Conservation (phyloP, 2,888 invertebrate genomes). For the Crematogaster levior region DNA sequence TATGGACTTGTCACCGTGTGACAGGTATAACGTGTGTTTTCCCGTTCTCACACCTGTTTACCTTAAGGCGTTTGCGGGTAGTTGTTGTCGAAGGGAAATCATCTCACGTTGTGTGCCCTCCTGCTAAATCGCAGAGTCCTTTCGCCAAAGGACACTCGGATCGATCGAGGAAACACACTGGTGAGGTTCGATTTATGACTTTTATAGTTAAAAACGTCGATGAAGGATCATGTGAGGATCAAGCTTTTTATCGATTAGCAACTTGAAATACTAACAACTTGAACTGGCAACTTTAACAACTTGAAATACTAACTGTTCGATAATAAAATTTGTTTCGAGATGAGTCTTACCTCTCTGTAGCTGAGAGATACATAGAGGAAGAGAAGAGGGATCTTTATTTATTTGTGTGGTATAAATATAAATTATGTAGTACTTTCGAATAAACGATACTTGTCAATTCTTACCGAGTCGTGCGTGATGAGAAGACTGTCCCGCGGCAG, state of each 20-base stretch:
- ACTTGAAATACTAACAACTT: background rate
- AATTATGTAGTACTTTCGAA: background rate
- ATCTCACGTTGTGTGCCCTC: conserved; percentile 24
- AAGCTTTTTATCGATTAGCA: no score
- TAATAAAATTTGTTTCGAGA: background rate
- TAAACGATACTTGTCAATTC: background rate
- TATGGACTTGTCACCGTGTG: conserved; percentile 58
- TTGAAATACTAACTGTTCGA: no score
- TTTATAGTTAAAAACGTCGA: background rate
- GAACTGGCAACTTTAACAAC: no score
- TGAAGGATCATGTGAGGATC: background rate
- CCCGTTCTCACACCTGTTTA: conserved; percentile 66
- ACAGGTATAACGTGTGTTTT: conserved; percentile 66
- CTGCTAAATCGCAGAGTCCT: conserved; percentile 46
- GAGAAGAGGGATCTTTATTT: no score
- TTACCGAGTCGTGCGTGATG: background rate
- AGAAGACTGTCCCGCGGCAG: background rate
- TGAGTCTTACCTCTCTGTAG: background rate
- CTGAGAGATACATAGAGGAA: background rate
- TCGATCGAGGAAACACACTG: conserved; percentile 35
- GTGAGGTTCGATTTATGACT: background rate
- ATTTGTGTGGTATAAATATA: background rate
- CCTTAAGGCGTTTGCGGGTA: conserved; percentile 62
- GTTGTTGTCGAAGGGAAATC: conserved; percentile 41
- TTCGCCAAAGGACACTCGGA: conserved; percentile 53